Evolutionary conservation across 2,797 vertebrate genomes (phyloP).

Genomic region (Gadopsis bispinosus): DNA sequence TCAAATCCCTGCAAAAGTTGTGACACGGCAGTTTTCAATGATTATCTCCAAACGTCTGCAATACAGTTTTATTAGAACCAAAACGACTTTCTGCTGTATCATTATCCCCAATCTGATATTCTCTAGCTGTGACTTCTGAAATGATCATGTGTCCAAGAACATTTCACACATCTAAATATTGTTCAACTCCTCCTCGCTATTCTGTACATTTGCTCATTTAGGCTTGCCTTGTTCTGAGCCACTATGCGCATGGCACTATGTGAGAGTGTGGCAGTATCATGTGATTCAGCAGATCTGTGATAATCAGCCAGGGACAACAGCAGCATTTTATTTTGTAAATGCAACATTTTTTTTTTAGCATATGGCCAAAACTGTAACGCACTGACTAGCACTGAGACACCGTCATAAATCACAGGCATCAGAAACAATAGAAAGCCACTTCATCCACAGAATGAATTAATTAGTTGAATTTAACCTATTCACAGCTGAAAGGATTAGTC

Average conservation of each 20-base stretch:
- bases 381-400: constrained; percentile 8
- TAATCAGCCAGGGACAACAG: constrained; percentile 21
- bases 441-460: not conserved
- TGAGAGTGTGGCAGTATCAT: constrained; percentile 13
- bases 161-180: constrained; percentile 20
- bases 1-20: constrained; percentile 42
- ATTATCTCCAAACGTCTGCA: constrained; percentile 47
- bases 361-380: constrained; percentile 12
- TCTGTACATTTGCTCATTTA: constrained; percentile 18
- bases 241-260: constrained; percentile 11
- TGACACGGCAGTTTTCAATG: constrained; percentile 45
- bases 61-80: constrained; percentile 39
- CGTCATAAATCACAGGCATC: constrained; percentile 21
- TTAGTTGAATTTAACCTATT: not conserved
- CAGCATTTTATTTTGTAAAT: constrained; percentile 21
- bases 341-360: constrained; percentile 7
- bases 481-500: not conserved
- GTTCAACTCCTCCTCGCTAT: not conserved
- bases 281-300: constrained; percentile 47
- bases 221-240: not conserved
- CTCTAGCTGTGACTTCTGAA: constrained; percentile 14
- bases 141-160: constrained; percentile 10
- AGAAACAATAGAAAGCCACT: constrained; percentile 11
- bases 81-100: constrained; percentile 17
- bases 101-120: constrained; percentile 21